A percentile compares a stretch with the other conserved stretches of the same genome.
These are phyloP conservation scores for Eurystomus gularis DNA, from an alignment of 2,113 vertebrate genomes.

Conservation along the genomic window DNA sequence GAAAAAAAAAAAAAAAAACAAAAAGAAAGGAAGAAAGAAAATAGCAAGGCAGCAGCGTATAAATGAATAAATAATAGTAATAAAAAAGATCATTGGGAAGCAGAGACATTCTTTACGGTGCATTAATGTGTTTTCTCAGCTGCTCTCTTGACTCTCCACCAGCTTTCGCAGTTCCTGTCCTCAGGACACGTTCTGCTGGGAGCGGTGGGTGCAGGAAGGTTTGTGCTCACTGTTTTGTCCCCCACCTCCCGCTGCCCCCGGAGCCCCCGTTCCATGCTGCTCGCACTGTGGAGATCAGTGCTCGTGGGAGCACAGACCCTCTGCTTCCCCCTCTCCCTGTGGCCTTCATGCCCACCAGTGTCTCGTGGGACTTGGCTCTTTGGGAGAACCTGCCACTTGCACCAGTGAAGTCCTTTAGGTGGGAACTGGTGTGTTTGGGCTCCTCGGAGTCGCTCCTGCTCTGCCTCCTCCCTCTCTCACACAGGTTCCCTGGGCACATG, in stretches of 20 bases:
- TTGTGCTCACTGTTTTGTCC: background rate
- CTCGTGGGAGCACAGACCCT: background rate
- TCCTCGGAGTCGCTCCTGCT: background rate
- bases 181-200: background rate
- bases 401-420: background rate
- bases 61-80: constrained; percentile 67
- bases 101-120: constrained; percentile 56
- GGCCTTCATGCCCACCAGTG: background rate
- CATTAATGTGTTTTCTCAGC: constrained; percentile 72
- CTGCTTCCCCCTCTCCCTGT: accelerated
- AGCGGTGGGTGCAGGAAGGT: background rate
- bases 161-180: constrained; percentile 42
- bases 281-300: background rate
- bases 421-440: accelerated
- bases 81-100: constrained; percentile 65
- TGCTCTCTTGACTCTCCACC: constrained; percentile 29
- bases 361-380: accelerated
- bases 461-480: background rate
- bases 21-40: background rate
- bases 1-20: accelerated
- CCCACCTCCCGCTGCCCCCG: accelerated
- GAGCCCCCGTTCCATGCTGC: background rate
- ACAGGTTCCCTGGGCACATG: accelerated
- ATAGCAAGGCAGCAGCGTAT: background rate
- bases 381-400: background rate